Conservation (phyloP, 1,140 invertebrate species). For the Acromyrmex charruanus region DNA sequence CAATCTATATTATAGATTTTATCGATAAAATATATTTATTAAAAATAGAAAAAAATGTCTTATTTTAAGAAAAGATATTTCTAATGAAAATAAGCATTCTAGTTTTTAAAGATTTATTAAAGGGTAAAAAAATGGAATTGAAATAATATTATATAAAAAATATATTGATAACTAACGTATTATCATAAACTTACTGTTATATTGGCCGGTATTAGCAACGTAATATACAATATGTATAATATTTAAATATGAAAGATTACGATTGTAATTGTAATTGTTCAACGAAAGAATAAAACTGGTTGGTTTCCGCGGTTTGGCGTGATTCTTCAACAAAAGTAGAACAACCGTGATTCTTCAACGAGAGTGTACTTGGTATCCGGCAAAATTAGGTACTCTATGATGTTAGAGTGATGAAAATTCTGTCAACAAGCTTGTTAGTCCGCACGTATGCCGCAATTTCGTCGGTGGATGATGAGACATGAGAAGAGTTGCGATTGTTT, state of each 20-base stretch:
- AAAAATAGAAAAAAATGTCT: neutral
- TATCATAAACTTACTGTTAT: neutral
- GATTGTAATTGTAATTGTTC: neutral
- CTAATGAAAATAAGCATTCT: neutral
- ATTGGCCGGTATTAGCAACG: neutral
- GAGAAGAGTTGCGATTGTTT: constrained; percentile 45
- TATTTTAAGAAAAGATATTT: no score
- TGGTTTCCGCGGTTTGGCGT: neutral
- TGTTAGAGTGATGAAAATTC: constrained; percentile 42
- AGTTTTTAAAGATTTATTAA: neutral
- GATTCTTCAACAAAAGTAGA: constrained; percentile 4
- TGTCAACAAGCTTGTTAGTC: constrained; percentile 45
- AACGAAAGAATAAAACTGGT: neutral
- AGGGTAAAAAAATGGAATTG: neutral
- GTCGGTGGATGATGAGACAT: constrained; percentile 25
- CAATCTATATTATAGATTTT: neutral
- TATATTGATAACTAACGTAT: neutral
- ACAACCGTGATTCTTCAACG: neutral
- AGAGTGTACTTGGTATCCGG: constrained; percentile 10
- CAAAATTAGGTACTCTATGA: constrained; percentile 19
- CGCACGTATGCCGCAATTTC: constrained; percentile 24
- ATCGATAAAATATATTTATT: neutral
- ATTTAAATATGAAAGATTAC: constrained; percentile 29
- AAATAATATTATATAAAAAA: neutral
- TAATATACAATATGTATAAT: neutral